Base-by-base conservation (phyloP, 2,797 vertebrate genomes). In the Limnodromus scolopaceus region DNA sequence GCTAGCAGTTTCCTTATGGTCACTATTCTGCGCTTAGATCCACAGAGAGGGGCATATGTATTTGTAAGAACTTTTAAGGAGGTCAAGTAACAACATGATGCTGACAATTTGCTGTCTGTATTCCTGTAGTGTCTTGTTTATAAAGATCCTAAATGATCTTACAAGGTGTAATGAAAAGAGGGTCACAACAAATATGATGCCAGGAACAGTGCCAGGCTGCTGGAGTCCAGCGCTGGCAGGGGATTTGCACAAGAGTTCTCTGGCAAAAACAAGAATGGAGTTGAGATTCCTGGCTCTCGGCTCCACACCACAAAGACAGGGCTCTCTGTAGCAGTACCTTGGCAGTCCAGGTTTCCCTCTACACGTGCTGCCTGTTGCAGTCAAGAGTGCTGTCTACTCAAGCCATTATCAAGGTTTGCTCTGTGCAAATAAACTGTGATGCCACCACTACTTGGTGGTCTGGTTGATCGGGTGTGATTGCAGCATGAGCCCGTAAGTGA, bases 281-380 rank as follows among this genome's bases (percentile, higher is more conserved):
- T 0, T 23, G 61, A 87, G 28, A 84, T 71, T 76, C 53, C 25
- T 51, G 45, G 12, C 16, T 71, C 39, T 80, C 0, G 0, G 7
- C 41, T 82, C 28, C 79, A 15, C 15, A n/a, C 24, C 30, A 46
- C 11, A 41, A 61, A 79, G 48, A 16, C 36, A 66, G 36, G 68
- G n/a, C 6, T 61, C 13, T 45, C n/a, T 45, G 9, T 27, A 36
- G 68, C 34, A 49, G 46, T 39, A 60, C 13, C 38, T 30, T 2
- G 2, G 3, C 32, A 38, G 23, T 69, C 20, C 54, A 46, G 16
- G 8, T 57, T 60, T 89, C 45, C 11, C 38, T n/a, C 68, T 68
- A 9, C 9, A 22, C 1, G 0, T 30, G 6, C 24, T 6, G 5
- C 11, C 34, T 55, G 20, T 16, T 51, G 49, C 36, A 74, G 70